These are phyloP conservation scores for Blastomussa wellsi DNA, from an alignment of 92 coral and sea anemone genomes.

Conservation along the genomic window DNA sequence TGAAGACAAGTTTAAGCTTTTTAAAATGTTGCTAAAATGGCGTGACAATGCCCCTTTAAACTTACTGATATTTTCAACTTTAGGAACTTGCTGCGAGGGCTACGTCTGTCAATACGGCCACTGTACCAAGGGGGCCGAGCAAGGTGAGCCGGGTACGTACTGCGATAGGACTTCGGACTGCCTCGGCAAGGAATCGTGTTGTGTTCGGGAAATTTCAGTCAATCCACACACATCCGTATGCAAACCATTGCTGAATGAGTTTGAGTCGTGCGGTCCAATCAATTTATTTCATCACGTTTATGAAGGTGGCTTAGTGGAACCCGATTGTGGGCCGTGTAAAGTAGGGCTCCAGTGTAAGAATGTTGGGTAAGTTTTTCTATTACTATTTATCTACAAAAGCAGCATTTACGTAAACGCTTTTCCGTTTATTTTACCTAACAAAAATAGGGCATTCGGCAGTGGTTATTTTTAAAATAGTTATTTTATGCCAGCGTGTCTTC, in stretches of 20 bases:
- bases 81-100: slow-evolving; percentile 82
- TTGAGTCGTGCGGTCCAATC: slow-evolving; percentile 90
- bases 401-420: not conserved
- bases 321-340: slow-evolving; percentile 93
- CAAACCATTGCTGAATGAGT: slow-evolving; percentile 83
- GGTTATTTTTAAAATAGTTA: not conserved
- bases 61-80: not conserved
- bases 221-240: slow-evolving; percentile 78
- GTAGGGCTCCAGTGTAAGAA: slow-evolving; percentile 80
- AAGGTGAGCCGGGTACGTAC: slow-evolving; percentile 86
- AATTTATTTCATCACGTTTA: slow-evolving; percentile 83
- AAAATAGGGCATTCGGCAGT: not conserved
- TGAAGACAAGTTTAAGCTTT: too few relatives aligned
- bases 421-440: not conserved
- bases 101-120: slow-evolving; percentile 80
- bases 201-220: slow-evolving; percentile 81
- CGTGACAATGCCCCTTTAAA: too few relatives aligned
- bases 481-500: too few relatives aligned
- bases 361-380: slow-evolving; percentile 68
- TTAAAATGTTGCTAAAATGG: too few relatives aligned
- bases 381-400: not conserved
- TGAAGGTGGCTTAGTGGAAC: slow-evolving; percentile 82
- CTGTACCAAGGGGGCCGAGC: slow-evolving; percentile 78
- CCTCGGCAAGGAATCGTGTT: slow-evolving; percentile 75
- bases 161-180: slow-evolving; percentile 84